These are phyloP conservation scores for Umimayanthus kanabou DNA, from an alignment of 92 coral and sea anemone species.

Conservation along the genomic window DNA sequence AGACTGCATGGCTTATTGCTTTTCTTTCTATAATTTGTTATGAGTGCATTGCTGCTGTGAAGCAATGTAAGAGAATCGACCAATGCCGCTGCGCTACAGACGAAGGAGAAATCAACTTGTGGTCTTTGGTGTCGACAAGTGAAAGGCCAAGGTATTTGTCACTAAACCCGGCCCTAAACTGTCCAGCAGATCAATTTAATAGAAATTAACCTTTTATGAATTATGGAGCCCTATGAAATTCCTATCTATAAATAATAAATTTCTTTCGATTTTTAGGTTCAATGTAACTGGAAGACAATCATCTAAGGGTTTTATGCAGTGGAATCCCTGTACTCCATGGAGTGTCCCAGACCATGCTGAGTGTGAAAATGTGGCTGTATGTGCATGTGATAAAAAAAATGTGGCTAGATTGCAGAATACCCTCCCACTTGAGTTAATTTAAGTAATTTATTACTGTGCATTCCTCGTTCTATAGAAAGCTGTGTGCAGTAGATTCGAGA, in stretches of 20 bases:
- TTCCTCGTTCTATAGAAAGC: too few species aligned
- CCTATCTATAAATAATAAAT: too few species aligned
- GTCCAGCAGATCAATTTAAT: too few species aligned
- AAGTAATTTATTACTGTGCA: too few species aligned
- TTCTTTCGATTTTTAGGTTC: not conserved
- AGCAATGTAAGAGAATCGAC: conserved; percentile 56
- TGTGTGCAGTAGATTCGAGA: too few species aligned
- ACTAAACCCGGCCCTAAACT: too few species aligned
- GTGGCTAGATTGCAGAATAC: too few species aligned
- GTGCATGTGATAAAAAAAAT: not conserved
- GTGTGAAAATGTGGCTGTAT: not conserved
- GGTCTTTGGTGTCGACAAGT: conserved; percentile 25
- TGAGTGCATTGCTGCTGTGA: conserved; percentile 27
- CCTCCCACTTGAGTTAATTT: too few species aligned
- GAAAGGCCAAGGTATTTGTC: not conserved
- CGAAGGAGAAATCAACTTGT: conserved; percentile 63
- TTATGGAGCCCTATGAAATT: too few species aligned
- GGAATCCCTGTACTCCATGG: not conserved
- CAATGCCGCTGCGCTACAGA: conserved; percentile 64
- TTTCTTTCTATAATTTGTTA: not conserved
- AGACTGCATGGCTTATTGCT: not conserved
- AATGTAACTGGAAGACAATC: not conserved
- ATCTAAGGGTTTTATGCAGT: not conserved
- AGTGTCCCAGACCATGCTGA: not conserved
- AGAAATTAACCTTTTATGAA: too few species aligned